Conservation (phyloP, 2,797 vertebrate genomes). For the Chelidonichthys spinosus region DNA sequence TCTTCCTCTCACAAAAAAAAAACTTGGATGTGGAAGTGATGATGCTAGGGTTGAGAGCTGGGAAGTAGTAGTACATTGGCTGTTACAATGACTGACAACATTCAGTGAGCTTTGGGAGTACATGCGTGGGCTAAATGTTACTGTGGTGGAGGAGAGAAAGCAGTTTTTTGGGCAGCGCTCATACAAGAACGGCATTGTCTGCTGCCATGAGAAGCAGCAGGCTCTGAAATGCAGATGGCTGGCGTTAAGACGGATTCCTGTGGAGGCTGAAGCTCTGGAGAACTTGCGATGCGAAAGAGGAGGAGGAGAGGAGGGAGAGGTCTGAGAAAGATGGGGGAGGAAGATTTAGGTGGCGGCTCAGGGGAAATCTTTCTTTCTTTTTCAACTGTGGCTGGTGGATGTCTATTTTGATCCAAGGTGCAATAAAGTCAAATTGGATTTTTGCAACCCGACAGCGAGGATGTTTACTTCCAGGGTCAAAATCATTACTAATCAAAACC, state of each 20-base stretch:
- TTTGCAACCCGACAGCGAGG: not conserved
- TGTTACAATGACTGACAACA: not conserved
- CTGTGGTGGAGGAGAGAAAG: slow-evolving; percentile 4
- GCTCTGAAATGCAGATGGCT: slow-evolving; percentile 45
- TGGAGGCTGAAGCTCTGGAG: slow-evolving; percentile 16
- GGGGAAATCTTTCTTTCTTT: not conserved
- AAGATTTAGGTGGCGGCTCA: not conserved
- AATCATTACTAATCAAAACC: not conserved
- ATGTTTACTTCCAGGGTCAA: not conserved
- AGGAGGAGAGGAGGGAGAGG: slow-evolving; percentile 18
- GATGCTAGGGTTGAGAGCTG: not conserved
- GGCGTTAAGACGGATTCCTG: slow-evolving; percentile 30
- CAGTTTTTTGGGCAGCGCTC: not conserved
- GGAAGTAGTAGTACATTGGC: not conserved
- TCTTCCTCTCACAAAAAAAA: slow-evolving; percentile 5
- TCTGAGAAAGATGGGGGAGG: not conserved
- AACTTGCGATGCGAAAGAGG: slow-evolving; percentile 15
- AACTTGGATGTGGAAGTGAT: not conserved
- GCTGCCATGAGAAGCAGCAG: slow-evolving; percentile 13
- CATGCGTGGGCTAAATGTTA: slow-evolving; percentile 8
- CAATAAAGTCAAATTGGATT: not conserved
- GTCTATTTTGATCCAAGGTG: not conserved
- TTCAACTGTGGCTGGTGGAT: not conserved
- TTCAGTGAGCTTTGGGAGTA: not conserved
- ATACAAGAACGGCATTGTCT: slow-evolving; percentile 33